Evolutionary conservation across 2,888 invertebrate species (phyloP).

Genomic region (Cotesia congregata): DNA sequence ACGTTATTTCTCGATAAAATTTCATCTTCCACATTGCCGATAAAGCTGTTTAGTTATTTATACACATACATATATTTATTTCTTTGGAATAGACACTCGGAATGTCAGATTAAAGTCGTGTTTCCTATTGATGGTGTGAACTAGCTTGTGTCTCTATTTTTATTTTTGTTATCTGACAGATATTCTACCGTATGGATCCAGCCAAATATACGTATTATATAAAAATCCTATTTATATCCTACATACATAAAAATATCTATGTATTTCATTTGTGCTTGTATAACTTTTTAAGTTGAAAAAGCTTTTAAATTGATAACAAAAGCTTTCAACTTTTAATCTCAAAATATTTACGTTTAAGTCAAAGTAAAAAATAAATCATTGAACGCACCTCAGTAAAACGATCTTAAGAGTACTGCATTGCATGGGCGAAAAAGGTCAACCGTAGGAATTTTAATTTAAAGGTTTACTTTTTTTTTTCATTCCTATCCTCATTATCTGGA

Average conservation of each 20-base stretch:
- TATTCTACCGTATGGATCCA: not conserved
- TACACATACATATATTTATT: not conserved
- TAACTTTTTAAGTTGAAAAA: not conserved
- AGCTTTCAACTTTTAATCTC: no score
- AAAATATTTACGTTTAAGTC: no score
- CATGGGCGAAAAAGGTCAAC: no score
- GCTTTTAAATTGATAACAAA: no score
- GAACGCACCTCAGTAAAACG: no score
- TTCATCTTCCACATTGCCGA: not conserved
- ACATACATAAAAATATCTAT: not conserved
- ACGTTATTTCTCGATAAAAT: slow-evolving; percentile 7
- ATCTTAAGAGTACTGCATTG: no score
- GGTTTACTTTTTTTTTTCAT: no score
- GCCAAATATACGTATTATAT: not conserved
- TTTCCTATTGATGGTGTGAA: slow-evolving; percentile 7
- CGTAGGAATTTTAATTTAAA: no score
- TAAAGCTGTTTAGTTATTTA: slow-evolving; percentile 5
- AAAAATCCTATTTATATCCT: not conserved
- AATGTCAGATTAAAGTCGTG: slow-evolving; percentile 22
- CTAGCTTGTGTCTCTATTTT: slow-evolving; percentile 23
- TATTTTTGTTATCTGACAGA: slow-evolving; percentile 5
- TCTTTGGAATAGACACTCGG: not conserved
- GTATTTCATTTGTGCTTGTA: not conserved
- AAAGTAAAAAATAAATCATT: no score
- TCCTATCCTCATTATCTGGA: no score